Base-by-base conservation (phyloP, 2,113 vertebrate species). In the Marcusenius ussheri region DNA sequence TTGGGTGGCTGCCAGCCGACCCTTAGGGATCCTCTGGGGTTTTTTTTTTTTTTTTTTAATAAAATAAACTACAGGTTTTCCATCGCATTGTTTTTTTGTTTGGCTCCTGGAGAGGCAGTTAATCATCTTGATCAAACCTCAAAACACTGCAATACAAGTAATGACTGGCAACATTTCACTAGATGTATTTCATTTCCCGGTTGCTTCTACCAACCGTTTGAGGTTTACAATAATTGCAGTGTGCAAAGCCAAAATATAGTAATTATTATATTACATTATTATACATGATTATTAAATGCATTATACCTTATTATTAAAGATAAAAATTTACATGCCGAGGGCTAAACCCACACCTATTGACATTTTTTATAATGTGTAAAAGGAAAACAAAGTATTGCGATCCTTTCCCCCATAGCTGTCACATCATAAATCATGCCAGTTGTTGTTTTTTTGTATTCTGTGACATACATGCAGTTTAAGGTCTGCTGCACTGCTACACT, bases 21-120 rank as follows among this genome's bases (percentile, higher is more conserved):
- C 74, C 35, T 80, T 6, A 80, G 74, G 17, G 35, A 17, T 77
- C 15, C 74, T 19, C n/a, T 31, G 62, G 47, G 47, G n/a, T n/a
- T 1, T 50, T 66, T 21, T 56, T 56, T 56, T 0, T 15, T 58
- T 58, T 27, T 3, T 66, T 11, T 70, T 13, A 70, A 66, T 66
- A 77, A 77, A 80, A 35, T 39, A 80, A 80, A 42, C 74, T 80
- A 80, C 74, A 80, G 74, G 74, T 80, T 80, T 42, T 80, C 74
- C 74, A 19, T 42, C 35, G 5, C 5, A 42, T n/a, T 62, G 15
- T 39, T 1, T 17, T 74, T 17, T 77, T 6, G 27, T 39, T 77
- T 17, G 31, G 70, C 70, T 77, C 11, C 70, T 19, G 13, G 74
- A 80, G 35, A 42, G 74, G 74, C 74, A 80, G 74, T 80, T 70